Evolutionary conservation across 2,113 vertebrate genomes (phyloP).

Genomic region (Clarias batrachus): DNA sequence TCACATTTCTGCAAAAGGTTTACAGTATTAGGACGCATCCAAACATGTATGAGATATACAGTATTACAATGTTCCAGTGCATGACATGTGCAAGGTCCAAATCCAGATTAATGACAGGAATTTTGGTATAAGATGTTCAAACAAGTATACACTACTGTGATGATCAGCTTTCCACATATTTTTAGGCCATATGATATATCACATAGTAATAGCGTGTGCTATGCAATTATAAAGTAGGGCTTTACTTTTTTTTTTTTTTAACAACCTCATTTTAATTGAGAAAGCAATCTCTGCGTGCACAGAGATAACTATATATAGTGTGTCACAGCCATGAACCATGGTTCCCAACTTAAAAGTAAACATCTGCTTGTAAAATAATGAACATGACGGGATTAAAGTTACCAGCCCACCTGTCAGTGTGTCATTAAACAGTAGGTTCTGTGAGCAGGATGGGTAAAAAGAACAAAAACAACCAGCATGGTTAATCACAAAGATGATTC

Average conservation of each 20-base stretch:
- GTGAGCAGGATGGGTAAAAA: slow-evolving; percentile 4
- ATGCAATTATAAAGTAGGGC: not conserved
- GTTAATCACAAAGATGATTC: not conserved
- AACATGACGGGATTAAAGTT: slow-evolving; percentile 1
- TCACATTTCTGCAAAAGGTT: too few relatives aligned
- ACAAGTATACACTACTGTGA: not conserved
- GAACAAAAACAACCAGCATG: slow-evolving; percentile 5
- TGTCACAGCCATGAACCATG: not conserved
- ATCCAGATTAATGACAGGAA: not conserved
- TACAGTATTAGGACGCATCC: too few relatives aligned
- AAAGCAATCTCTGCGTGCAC: not conserved
- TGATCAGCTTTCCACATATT: not conserved
- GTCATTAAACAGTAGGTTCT: slow-evolving; percentile 18
- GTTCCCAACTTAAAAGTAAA: not conserved
- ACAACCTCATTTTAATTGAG: not conserved
- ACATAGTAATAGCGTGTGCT: not conserved
- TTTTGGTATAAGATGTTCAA: not conserved
- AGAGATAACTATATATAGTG: not conserved
- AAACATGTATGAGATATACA: too few relatives aligned
- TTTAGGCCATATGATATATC: not conserved
- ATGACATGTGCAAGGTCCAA: not conserved
- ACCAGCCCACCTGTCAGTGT: not conserved
- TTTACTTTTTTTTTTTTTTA: not conserved
- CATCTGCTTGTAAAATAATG: slow-evolving; percentile 23
- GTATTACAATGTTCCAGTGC: too few relatives aligned